Evolutionary conservation across 2,797 vertebrate genomes (phyloP).

Genomic region (Lerista edwardsae): DNA sequence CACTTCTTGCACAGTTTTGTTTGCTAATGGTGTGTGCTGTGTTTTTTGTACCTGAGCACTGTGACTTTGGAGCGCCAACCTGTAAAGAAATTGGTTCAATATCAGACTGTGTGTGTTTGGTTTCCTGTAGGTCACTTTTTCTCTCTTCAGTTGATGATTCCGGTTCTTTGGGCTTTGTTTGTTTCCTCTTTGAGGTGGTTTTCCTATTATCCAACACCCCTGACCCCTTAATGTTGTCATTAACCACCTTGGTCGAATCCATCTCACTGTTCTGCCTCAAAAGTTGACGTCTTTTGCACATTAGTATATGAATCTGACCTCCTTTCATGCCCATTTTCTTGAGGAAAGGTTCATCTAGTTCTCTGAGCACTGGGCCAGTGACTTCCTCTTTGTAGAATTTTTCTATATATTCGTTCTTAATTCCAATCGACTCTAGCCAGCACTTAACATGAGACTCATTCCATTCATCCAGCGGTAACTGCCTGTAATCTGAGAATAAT

Average conservation of each 20-base stretch:
- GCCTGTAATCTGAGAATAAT: slow-evolving; percentile 58
- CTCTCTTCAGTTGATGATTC: background rate
- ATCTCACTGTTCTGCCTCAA: background rate
- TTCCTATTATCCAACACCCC: accelerated
- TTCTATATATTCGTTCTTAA: slow-evolving; percentile 78
- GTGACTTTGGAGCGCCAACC: background rate
- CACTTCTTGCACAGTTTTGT: background rate
- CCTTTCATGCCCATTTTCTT: slow-evolving; percentile 78
- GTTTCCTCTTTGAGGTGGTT: slow-evolving; percentile 9
- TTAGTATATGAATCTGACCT: slow-evolving; percentile 80
- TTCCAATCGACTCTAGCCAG: slow-evolving; percentile 79
- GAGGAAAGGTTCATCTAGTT: slow-evolving; percentile 76
- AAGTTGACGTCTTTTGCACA: slow-evolving; percentile 77
- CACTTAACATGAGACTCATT: slow-evolving; percentile 78
- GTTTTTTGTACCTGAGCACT: background rate
- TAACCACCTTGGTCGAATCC: slow-evolving; percentile 39
- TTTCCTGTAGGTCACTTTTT: background rate
- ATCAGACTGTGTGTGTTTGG: background rate
- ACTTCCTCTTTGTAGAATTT: slow-evolving; percentile 81
- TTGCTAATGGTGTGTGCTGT: background rate
- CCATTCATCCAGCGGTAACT: slow-evolving; percentile 73
- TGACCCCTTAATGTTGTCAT: background rate
- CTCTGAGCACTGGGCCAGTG: slow-evolving; percentile 68
- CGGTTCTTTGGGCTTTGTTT: background rate
- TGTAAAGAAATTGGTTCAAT: background rate